Evolutionary conservation across 2,113 vertebrate species (phyloP).

Genomic region (Lagopus leucura): DNA sequence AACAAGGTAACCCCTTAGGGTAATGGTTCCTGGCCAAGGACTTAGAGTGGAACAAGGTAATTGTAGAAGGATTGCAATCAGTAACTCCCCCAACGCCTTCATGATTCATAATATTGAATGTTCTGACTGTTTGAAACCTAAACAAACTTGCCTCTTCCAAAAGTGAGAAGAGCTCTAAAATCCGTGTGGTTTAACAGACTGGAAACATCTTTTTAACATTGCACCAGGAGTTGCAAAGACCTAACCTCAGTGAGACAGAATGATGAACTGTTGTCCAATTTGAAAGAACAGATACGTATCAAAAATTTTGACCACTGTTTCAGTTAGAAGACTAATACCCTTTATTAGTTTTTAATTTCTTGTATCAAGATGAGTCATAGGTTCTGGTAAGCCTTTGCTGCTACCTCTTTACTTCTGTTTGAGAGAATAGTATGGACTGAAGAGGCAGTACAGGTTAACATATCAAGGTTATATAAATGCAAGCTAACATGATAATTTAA

Average conservation of each 20-base stretch:
- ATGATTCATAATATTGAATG: slow-evolving; percentile 35
- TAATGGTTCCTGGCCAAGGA: slow-evolving; percentile 29
- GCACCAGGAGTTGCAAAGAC: neutral
- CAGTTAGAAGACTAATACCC: neutral
- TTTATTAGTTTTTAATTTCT: slow-evolving; percentile 9
- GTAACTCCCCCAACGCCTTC: slow-evolving; percentile 20
- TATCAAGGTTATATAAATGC: slow-evolving; percentile 14
- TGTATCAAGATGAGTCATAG: neutral
- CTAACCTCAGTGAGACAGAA: neutral
- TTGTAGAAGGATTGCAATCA: slow-evolving; percentile 44
- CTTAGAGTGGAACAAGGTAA: neutral
- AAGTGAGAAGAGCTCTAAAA: neutral
- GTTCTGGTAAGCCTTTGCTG: neutral
- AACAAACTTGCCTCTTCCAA: neutral
- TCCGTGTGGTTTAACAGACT: neutral
- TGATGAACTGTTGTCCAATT: neutral
- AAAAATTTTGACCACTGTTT: neutral
- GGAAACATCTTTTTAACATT: slow-evolving; percentile 8
- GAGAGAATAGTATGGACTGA: neutral
- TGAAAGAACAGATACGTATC: neutral
- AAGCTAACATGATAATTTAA: neutral
- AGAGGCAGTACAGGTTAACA: neutral
- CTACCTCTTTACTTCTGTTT: neutral
- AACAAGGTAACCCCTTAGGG: slow-evolving; percentile 28
- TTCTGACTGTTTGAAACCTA: slow-evolving; percentile 12